Evolutionary conservation across 23 tunicate species (phyloP), one percentile per base, ranked within the genome.

Genomic region (Ciona savignyi): DNA sequence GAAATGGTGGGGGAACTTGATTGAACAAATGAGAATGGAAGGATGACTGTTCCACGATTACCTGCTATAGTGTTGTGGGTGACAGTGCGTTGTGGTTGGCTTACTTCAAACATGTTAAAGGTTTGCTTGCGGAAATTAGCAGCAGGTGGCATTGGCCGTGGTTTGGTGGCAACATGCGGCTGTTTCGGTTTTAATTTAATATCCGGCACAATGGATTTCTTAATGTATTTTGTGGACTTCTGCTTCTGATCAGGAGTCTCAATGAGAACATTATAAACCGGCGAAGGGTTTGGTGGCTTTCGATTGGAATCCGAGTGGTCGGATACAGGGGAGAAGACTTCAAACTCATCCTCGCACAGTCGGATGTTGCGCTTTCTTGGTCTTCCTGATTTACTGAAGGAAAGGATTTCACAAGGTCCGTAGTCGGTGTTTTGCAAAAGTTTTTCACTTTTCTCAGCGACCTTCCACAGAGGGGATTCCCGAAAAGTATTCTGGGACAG

Each of bases 341-440:
- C 89, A 33, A 62, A 83, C 27, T 77, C 81, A 64, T 83, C 89
- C 65, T 77, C 62, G 62, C 78, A 77, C 2, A 83, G 73, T 29
- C 89, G 33, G 20, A 66, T 83, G 82, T 83, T 83, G 6, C 82
- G 77, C 34, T 83, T 83, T 9, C 89, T 77, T 0, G 89, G 82
- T 22, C 89, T 68, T 15, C 89, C 89, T 3, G 89, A 83, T 61
- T 77, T 76, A 35, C 89, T 83, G 48, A 83, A 83, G 62, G 82
- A 76, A 49, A 71, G 34, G 65, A 83, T 83, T 62, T 83, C 89
- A 30, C 33, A 30, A 2, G 89, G 89, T 1, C 89, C 89, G 32
- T 83, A 83, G 29, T 83, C 89, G 2, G 69, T 29, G 26, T 67
- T 65, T 30, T 69, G 51, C 0, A 82, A 35, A 23, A 56, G n/a